Evolutionary conservation across 2,797 vertebrate genomes (phyloP).

Genomic region (Salmo trutta): DNA sequence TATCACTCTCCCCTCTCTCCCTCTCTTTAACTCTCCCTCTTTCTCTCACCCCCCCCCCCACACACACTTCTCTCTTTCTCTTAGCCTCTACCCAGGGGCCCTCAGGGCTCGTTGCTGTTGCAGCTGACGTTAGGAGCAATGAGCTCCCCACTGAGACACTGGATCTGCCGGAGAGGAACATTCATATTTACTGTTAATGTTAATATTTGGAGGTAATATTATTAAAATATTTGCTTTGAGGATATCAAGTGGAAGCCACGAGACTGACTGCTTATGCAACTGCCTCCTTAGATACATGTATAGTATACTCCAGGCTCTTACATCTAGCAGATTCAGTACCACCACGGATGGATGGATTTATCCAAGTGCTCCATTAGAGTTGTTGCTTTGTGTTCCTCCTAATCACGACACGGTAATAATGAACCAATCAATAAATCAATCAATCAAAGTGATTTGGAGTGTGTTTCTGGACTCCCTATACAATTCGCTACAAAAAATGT

Average conservation of each 20-base stretch:
- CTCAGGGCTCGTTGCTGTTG: not conserved
- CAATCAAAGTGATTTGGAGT: not conserved
- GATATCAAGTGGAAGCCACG: not conserved
- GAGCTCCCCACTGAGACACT: not conserved
- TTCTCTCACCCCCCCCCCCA: fast-evolving
- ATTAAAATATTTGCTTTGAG: constrained; percentile 1
- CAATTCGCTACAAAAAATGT: not conserved
- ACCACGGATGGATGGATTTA: not conserved
- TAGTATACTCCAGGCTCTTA: not conserved
- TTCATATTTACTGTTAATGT: not conserved
- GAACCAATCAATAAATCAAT: not conserved
- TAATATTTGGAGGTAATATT: not conserved
- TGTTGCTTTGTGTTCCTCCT: not conserved
- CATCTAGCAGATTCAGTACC: not conserved
- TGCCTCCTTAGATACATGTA: not conserved
- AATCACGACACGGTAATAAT: not conserved
- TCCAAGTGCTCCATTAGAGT: not conserved
- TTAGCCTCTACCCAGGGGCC: not conserved
- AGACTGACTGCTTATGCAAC: not conserved
- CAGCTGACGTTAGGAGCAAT: constrained; percentile 1
- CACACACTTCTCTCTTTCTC: not conserved
- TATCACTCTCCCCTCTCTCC: not conserved
- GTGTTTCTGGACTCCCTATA: not conserved
- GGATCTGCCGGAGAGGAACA: not conserved
- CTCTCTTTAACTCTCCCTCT: not conserved